These are phyloP conservation scores for Corynorhinus townsendii DNA, from an alignment of 2,113 vertebrate genomes.

Conservation along the genomic window DNA sequence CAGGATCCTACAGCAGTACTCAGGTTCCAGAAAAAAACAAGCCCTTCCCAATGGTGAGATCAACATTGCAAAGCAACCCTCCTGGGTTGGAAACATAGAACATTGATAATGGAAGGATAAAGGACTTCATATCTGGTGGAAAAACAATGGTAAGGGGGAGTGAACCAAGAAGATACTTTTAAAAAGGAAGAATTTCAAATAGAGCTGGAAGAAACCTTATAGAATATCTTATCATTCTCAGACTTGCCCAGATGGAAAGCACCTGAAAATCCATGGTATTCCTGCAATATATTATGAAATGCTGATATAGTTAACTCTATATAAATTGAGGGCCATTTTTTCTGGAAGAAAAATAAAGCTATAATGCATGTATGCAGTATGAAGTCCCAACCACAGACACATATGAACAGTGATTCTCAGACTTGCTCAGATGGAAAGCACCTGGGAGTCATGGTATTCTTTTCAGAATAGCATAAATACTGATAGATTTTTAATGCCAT, in stretches of 20 bases:
- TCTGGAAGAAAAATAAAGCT: constrained; percentile 33
- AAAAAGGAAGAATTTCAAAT: constrained; percentile 4
- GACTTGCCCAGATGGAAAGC: constrained; percentile 42
- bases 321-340: constrained; percentile 38
- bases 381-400: constrained; percentile 31
- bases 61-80: not conserved
- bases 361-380: not conserved
- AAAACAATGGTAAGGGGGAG: not conserved
- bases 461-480: constrained; percentile 40
- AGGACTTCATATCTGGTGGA: not conserved
- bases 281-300: constrained; percentile 25
- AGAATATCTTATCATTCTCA: not conserved
- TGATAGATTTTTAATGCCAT: constrained; percentile 53
- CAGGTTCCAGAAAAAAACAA: not conserved
- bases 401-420: constrained; percentile 15
- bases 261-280: constrained; percentile 24
- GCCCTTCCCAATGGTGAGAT: not conserved
- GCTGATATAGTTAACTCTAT: constrained; percentile 38
- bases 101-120: not conserved
- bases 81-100: not conserved
- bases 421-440: constrained; percentile 29
- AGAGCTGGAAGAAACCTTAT: not conserved
- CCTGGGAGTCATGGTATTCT: constrained; percentile 13
- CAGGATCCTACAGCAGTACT: not conserved
- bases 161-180: not conserved